phyloP scores from a whole-genome alignment of 2,113 vertebrate species.

The Emberiza fucata region DNA sequence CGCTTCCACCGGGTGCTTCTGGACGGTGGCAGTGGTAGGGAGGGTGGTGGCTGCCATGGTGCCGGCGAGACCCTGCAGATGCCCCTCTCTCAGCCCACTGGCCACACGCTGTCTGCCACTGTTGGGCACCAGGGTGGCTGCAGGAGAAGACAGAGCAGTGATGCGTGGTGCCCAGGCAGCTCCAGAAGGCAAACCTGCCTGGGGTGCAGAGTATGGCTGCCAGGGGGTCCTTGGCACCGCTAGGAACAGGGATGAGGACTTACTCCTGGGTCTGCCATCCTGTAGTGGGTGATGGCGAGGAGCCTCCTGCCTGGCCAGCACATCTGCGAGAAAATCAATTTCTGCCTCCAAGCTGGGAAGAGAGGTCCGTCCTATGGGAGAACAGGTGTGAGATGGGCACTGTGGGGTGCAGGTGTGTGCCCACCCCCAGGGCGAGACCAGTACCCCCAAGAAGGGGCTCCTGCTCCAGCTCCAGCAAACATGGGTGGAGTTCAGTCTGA shows the following conservation, averaged over 20 bases:
- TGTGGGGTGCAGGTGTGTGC: rapidly evolving
- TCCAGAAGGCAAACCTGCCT: not conserved
- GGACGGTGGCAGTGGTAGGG: not conserved
- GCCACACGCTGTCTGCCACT: not conserved
- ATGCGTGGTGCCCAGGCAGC: rapidly evolving
- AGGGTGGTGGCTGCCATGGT: not conserved
- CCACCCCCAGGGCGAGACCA: not conserved
- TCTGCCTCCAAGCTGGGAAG: constrained; percentile 80
- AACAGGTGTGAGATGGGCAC: rapidly evolving
- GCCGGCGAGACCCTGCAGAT: rapidly evolving
- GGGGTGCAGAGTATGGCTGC: not conserved
- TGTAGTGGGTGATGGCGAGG: constrained; percentile 16
- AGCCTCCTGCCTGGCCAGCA: constrained; percentile 75
- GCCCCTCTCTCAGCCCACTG: not conserved
- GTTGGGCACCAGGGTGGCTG: not conserved
- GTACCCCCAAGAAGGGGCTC: not conserved
- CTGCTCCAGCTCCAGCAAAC: not conserved
- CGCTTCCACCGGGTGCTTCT: constrained; percentile 66
- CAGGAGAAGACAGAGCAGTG: not conserved
- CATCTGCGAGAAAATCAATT: constrained; percentile 84
- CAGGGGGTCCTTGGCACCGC: rapidly evolving
- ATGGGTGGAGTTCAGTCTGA: not conserved
- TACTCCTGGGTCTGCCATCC: constrained; percentile 65
- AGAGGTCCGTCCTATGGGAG: not conserved
- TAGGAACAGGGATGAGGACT: not conserved